These are phyloP conservation scores for Chironomus tentans DNA, from an alignment of 2,888 invertebrate species.

Conservation along the genomic window DNA sequence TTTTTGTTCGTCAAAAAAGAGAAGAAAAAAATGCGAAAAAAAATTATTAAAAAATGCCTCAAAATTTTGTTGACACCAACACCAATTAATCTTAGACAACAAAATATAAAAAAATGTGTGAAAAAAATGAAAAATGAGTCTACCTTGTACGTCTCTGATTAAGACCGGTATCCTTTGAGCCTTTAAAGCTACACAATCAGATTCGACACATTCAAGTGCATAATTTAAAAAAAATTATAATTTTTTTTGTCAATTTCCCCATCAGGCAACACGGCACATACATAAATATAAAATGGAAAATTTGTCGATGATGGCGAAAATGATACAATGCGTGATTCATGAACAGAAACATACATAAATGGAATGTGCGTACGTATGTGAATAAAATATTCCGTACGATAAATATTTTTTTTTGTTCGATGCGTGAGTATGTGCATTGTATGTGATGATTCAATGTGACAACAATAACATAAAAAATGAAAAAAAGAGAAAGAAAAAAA, in stretches of 20 bases:
- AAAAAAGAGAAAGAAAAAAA: neutral
- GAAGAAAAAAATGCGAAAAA: slow-evolving; percentile 17
- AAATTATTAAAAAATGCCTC: slow-evolving; percentile 28
- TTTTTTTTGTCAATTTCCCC: neutral
- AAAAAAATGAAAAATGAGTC: slow-evolving; percentile 29
- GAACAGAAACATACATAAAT: neutral
- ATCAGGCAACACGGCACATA: neutral
- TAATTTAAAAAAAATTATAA: neutral
- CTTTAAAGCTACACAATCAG: slow-evolving; percentile 50
- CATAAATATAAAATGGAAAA: neutral
- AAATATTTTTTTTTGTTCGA: too few relatives aligned
- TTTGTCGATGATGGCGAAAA: neutral
- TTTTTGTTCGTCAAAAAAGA: neutral
- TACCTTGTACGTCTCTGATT: slow-evolving; percentile 42
- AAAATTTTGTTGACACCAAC: neutral
- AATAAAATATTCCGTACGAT: too few relatives aligned
- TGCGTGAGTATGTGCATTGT: neutral
- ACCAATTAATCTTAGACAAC: neutral
- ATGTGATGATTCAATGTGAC: neutral
- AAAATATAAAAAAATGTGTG: neutral
- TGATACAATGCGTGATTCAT: neutral
- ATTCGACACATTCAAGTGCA: neutral
- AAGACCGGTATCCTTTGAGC: slow-evolving; percentile 50
- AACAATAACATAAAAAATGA: neutral
- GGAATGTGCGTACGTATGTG: neutral